These are phyloP conservation scores for Fukomys damarensis DNA, from an alignment of 2,113 vertebrate genomes.

Conservation along the genomic window DNA sequence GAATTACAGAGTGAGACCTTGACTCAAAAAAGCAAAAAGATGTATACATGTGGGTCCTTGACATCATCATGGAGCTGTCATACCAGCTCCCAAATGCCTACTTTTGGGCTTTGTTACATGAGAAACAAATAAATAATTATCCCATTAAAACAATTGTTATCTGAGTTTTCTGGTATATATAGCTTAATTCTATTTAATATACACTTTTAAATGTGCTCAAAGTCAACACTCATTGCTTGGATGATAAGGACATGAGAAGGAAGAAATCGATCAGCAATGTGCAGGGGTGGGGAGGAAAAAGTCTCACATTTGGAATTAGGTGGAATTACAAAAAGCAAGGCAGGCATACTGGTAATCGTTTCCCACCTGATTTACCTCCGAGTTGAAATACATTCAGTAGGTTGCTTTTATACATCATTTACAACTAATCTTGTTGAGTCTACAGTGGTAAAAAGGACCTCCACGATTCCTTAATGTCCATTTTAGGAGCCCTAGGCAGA, in stretches of 20 bases:
- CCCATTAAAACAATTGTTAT: background rate
- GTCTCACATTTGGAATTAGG: background rate
- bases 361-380: background rate
- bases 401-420: background rate
- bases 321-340: background rate
- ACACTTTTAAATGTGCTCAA: background rate
- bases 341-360: background rate
- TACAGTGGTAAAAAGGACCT: background rate
- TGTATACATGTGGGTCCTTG: background rate
- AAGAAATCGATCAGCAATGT: background rate
- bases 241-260: background rate
- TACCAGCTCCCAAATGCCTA: background rate
- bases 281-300: background rate
- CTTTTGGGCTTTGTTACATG: background rate
- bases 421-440: background rate
- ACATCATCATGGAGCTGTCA: background rate
- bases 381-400: background rate
- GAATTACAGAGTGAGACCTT: background rate
- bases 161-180: background rate
- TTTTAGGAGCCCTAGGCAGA: background rate
- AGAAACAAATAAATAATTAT: conserved; percentile 13
- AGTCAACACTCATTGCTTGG: background rate
- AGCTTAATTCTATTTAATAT: background rate
- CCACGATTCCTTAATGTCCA: background rate
- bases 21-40: background rate